These are phyloP conservation scores for Pogona vitticeps DNA, from an alignment of 2,113 vertebrate species.

Conservation along the genomic window DNA sequence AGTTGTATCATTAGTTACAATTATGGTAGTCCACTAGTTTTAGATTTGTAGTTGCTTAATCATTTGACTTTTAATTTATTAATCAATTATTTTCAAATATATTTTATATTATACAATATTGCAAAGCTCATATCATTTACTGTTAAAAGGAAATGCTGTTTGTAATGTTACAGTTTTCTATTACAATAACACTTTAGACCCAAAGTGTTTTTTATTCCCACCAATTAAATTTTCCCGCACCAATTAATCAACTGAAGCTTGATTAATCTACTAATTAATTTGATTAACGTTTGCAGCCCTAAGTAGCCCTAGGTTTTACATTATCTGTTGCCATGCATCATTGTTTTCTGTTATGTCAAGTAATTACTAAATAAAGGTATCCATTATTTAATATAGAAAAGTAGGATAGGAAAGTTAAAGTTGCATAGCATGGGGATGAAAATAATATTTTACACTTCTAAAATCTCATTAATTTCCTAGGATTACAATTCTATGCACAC, in stretches of 20 bases:
- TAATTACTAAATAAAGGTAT: constrained; percentile 19
- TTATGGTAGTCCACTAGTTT: background rate
- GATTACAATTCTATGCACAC: background rate
- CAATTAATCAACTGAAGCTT: constrained; percentile 39
- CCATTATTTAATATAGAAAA: constrained; percentile 20
- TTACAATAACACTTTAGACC: background rate
- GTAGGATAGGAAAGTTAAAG: background rate
- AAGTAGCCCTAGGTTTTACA: constrained; percentile 12
- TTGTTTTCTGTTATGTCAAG: constrained; percentile 29
- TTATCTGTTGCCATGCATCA: constrained; percentile 25
- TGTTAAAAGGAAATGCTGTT: background rate
- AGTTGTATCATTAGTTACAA: background rate
- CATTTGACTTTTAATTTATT: background rate
- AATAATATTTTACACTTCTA: background rate
- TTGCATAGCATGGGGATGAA: background rate
- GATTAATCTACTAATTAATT: constrained; percentile 41
- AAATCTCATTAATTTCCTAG: background rate
- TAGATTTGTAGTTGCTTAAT: background rate
- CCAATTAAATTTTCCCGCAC: background rate
- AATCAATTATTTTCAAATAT: background rate
- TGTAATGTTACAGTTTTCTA: background rate
- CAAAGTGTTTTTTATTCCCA: background rate
- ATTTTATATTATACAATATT: background rate
- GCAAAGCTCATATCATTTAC: background rate
- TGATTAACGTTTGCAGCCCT: constrained; percentile 14